Conservation (phyloP, 2,888 invertebrate species). For the Coleophora flavipennella region DNA sequence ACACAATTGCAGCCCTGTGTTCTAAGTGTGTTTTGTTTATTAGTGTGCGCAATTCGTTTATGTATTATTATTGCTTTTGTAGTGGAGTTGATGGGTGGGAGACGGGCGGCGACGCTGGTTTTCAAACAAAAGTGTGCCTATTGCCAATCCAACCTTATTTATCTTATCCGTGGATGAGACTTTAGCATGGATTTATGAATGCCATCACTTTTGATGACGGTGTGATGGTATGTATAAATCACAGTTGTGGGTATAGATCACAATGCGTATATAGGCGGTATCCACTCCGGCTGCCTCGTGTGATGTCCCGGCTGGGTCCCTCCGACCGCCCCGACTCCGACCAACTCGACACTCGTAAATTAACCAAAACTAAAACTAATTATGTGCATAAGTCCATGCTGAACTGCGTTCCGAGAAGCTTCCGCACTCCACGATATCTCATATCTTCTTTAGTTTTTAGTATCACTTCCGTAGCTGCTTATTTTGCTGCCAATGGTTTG, state of each 20-base stretch:
- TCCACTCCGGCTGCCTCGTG: constrained; percentile 18
- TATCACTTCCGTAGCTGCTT: constrained; percentile 41
- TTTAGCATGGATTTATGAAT: constrained; percentile 62
- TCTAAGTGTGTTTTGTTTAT: no score
- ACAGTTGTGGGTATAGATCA: constrained; percentile 66
- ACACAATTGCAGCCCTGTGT: no score
- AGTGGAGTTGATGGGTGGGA: no score
- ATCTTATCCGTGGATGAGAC: no score
- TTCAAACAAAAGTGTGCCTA: no score
- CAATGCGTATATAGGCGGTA: constrained; percentile 66
- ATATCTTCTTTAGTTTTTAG: constrained; percentile 17
- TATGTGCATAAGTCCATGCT: constrained; percentile 54
- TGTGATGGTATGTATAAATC: constrained; percentile 67
- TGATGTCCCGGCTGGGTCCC: constrained; percentile 1
- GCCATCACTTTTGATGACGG: constrained; percentile 55
- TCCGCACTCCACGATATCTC: constrained; percentile 18
- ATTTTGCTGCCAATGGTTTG: constrained; percentile 47
- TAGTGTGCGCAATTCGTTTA: no score
- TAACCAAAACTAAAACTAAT: constrained; percentile 46
- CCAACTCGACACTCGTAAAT: constrained; percentile 49
- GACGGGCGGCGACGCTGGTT: no score
- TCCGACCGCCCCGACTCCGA: constrained; percentile 27
- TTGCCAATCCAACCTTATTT: no score
- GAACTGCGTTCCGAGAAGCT: constrained; percentile 30
- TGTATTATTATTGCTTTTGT: no score